Base-by-base conservation (phyloP, 2,888 invertebrate species). In the Microplitis deprimator region DNA sequence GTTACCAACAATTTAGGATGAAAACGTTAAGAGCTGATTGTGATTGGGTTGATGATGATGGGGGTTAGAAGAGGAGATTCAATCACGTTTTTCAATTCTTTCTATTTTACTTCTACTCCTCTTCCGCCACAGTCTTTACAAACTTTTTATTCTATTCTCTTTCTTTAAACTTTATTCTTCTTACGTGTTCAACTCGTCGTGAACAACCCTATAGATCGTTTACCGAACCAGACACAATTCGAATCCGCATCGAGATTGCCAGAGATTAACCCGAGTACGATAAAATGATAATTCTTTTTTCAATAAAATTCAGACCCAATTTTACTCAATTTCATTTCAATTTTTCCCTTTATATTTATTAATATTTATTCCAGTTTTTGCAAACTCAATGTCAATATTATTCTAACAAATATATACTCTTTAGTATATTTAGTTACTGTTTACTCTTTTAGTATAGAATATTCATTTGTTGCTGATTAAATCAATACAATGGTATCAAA, bases 1-100 rank as follows among this genome's bases (percentile, higher is more conserved):
- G 81, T 83, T 85, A 81, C 84, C 81, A 83, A 83, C 85, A 83
- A 86, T 87, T 84, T 84, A 78, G 82, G 81, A 81, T 70, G 79
- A 82, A 79, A 79, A 79, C 80, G 82, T 81, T 81, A 65, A 82
- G 75, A 77, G 73, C 70, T 68, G 73, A 62, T 62, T 50, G 68
- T 68, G 73, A 40, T 72, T 70, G 69, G 73, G 41, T 64, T 16
- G n/a, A 41, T 40, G 62, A 20, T 65, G 65, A 40, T 65, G 62
- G 39, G 73, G 73, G 73, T 73, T 67, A 73, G 73, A 29, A 29
- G 50, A 50, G 50, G 50, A 61, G 73, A 73, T 73, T 73, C 73
- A 67, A 73, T 73, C 67, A 65, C 60, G 61, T 73, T 73, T 77
- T 68, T 68, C 68, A 72, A 77, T 77, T 77, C 77, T 72, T 68